A percentile compares a stretch with the other conserved stretches of the same genome.
Evolutionary conservation across 2,113 vertebrate species (phyloP).

Genomic region (Tor tambroides): DNA sequence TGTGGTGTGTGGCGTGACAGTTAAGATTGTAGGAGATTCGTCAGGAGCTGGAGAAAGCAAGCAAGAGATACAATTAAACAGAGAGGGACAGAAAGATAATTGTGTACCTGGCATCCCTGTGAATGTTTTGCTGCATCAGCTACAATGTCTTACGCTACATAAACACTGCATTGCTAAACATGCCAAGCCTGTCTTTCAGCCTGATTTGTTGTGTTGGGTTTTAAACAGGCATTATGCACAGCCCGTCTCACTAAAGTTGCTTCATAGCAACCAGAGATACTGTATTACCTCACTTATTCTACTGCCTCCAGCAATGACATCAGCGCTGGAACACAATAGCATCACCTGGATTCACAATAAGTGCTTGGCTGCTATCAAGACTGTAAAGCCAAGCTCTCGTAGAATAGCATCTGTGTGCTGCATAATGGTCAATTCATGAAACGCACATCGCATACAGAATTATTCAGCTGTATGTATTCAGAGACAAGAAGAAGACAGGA

Average conservation of each 20-base stretch:
- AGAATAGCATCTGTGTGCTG: background rate
- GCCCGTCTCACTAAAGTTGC: constrained; percentile 38
- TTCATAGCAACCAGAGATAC: constrained; percentile 49
- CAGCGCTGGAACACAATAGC: constrained; percentile 39
- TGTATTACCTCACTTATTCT: constrained; percentile 55
- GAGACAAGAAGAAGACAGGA: background rate
- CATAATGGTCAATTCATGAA: constrained; percentile 25
- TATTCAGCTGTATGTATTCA: background rate
- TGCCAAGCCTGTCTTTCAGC: constrained; percentile 9
- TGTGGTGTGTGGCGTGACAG: constrained; percentile 92
- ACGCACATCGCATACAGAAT: background rate
- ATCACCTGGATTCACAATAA: constrained; percentile 35
- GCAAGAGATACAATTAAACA: background rate
- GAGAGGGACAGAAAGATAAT: background rate
- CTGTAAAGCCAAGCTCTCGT: background rate
- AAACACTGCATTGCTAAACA: background rate
- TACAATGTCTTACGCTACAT: background rate
- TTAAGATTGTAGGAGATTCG: constrained; percentile 87
- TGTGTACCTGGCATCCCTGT: background rate
- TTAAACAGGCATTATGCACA: constrained; percentile 8
- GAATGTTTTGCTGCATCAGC: background rate
- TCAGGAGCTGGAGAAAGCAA: constrained; percentile 81
- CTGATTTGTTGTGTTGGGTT: background rate
- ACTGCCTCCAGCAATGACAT: constrained; percentile 46
- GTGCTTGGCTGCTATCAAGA: background rate